Evolutionary conservation across 2,888 invertebrate genomes (phyloP), one percentile per base, ranked within the genome.

Genomic region (Lissocephala sabroskyi): DNA sequence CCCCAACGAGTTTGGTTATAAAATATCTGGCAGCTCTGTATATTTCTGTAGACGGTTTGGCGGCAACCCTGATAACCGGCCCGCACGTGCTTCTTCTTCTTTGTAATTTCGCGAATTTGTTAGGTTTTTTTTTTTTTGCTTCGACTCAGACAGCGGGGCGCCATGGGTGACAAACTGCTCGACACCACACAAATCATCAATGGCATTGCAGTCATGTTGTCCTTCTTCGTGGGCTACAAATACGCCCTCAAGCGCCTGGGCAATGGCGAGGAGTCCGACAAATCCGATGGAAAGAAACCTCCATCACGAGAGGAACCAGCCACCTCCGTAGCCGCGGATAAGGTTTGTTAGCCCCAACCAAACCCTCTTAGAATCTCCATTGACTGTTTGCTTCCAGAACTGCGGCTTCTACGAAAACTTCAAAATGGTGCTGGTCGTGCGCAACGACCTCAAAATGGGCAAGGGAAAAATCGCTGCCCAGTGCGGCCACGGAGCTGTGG

Each of bases 401-500:
- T 78, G 61, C 47, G 81, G 74, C 47, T 67, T 65, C 19, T 82
- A 86, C 40, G 86, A 87, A 29, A 90, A 91, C 78, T 90, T 89
- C 71, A 94, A 97, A 85, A 86, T 97, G 85, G 91, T 96, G 4
- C 84, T 97, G 59, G 92, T 95, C 2, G 92, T 97, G 3, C 86
- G 97, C 68, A 94, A 90, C 79, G 97, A 97, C 76, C 86, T 97
- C 2, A 94, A 94, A 83, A 97, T 97, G 97, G 92, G 94, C 10
- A 96, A 96, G 86, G 95, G 97, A 1, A 97, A 97, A 86, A 91
- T 95, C 32, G 97, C 95, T 2, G 94, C 97, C 0, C 97, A 97
- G 83, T 96, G 96, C 84, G 90, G 92, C n/a, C 97, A 97, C 82
- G 97, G 95, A n/a, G 93, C 96, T 0, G 93, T 97, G 0, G 91